Conservation (phyloP, 37 sponge, comb jelly and placozoan genomes). For the Trichoplax adhaerens region DNA sequence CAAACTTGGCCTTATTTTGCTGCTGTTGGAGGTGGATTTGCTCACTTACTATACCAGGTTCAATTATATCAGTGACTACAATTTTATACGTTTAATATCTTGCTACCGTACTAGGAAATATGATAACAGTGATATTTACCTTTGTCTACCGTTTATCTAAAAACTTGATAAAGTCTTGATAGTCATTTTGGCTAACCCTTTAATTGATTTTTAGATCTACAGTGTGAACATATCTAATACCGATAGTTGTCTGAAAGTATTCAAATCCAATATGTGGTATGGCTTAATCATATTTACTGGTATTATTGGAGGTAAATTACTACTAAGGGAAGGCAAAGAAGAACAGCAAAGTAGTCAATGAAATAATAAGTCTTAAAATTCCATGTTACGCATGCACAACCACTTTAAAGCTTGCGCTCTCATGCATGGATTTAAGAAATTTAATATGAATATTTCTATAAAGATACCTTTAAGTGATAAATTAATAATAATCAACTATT, state of each 20-base stretch:
- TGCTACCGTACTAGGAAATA: neutral
- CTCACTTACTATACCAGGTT: slow-evolving; percentile 24
- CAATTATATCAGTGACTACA: slow-evolving; percentile 1
- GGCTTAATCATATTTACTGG: slow-evolving; percentile 25
- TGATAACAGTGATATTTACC: neutral
- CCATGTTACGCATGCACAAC: too few species aligned
- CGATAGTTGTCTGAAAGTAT: slow-evolving; percentile 24
- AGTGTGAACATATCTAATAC: slow-evolving; percentile 23
- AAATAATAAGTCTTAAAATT: too few species aligned
- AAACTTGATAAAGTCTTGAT: neutral
- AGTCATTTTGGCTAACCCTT: neutral
- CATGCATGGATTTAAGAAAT: too few species aligned
- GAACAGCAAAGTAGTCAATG: too few species aligned
- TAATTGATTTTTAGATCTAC: slow-evolving; percentile 7
- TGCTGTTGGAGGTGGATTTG: neutral
- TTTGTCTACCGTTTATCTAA: neutral
- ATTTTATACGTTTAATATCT: slow-evolving; percentile 8
- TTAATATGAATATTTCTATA: too few species aligned
- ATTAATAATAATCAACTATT: too few species aligned
- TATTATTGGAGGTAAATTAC: slow-evolving; percentile 14
- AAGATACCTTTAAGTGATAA: too few species aligned
- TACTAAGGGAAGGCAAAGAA: neutral
- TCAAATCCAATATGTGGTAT: slow-evolving; percentile 19
- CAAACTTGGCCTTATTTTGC: slow-evolving; percentile 27
- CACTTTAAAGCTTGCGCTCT: too few species aligned